Evolutionary conservation across 2,888 invertebrate genomes (phyloP).

Genomic region (Drosophila kuntzei): DNA sequence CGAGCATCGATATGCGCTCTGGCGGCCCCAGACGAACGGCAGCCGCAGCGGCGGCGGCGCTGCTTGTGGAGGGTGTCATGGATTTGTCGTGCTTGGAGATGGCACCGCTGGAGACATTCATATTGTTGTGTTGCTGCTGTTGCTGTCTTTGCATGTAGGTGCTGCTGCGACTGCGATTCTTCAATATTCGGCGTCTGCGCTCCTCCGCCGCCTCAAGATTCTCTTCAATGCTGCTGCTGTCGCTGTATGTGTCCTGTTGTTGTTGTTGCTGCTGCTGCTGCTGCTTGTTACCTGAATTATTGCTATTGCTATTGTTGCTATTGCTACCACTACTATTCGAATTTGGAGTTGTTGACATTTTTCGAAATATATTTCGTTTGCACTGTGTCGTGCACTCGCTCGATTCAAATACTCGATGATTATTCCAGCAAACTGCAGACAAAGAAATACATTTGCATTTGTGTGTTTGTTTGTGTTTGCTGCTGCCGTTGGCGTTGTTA

Average conservation of each 20-base stretch:
- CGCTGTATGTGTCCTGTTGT: conserved; percentile 85
- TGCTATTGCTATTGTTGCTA: conserved; percentile 69
- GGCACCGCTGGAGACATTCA: conserved; percentile 69
- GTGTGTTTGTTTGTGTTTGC: conserved; percentile 15
- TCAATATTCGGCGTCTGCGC: conserved; percentile 88
- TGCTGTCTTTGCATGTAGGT: conserved; percentile 75
- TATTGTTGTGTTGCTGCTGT: conserved; percentile 40
- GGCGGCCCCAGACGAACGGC: conserved; percentile 68
- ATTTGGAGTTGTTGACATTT: conserved; percentile 83
- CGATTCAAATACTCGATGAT: conserved; percentile 38
- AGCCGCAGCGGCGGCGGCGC: conserved; percentile 37
- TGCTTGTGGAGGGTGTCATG: conserved; percentile 56
- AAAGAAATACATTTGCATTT: conserved; percentile 62
- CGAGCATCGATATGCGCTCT: conserved; percentile 96
- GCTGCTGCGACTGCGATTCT: conserved; percentile 87
- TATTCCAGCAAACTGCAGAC: conserved; percentile 60
- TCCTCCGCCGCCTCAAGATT: conserved; percentile 91
- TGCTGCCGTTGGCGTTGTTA: background rate
- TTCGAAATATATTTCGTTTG: conserved; percentile 58
- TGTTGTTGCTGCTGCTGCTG: conserved; percentile 70
- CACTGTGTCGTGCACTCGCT: conserved; percentile 40
- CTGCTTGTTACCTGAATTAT: conserved; percentile 55
- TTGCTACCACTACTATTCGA: conserved; percentile 82
- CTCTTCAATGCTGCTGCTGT: conserved; percentile 94
- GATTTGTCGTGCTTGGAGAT: conserved; percentile 77